Base-by-base conservation (phyloP, 2,888 invertebrate genomes). In the Dastarcus helophoroides region DNA sequence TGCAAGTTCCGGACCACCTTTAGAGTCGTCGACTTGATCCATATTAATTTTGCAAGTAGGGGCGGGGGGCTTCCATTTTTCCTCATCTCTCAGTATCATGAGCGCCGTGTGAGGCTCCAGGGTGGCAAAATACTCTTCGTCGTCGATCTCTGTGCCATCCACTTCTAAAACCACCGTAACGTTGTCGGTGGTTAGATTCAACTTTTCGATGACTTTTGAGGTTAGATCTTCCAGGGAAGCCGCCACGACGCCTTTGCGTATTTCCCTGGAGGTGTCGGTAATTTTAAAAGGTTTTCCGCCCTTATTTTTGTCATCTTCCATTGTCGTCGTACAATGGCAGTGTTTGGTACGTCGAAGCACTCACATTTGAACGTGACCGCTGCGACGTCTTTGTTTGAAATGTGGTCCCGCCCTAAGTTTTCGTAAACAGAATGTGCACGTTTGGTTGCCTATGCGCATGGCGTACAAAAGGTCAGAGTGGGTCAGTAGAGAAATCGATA, bases 61-160 rank as follows among this genome's bases (percentile, higher is more conserved):
- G 60, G 69, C 67, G 42, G 69, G 66, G 2, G 71, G 72, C 35
- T 68, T 63, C 86, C 86, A 86, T 53, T 78, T 80, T 56, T 86
- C 43, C 36, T 73, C 73, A 4, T 76, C 76, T 40, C 74, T 73
- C 29, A 89, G 68, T 28, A 86, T 74, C 79, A 89, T 88, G 38
- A 88, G 68, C 50, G 77, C 78, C 10, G 89, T 86, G 51, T 93
- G 86, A 41, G 79, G 79, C 48, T 90, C 89, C 40, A 93, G 65
- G 2, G 90, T 90, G 26, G 79, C 81, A 60, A 93, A 93, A 62
- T 91, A 93, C 56, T 90, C 90, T 58, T 93, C 91, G 53, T 93
- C 91, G 49, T 93, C 91, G 28, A 93, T 84, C 67, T 93, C 91
- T 0, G 93, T 93, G 16, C 93, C 93, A 64, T 93, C 93, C 27